A percentile compares a stretch with the other conserved stretches of the same genome.
Evolutionary conservation across 2,888 invertebrate genomes (phyloP).

Genomic region (Ornithoptera priamus): DNA sequence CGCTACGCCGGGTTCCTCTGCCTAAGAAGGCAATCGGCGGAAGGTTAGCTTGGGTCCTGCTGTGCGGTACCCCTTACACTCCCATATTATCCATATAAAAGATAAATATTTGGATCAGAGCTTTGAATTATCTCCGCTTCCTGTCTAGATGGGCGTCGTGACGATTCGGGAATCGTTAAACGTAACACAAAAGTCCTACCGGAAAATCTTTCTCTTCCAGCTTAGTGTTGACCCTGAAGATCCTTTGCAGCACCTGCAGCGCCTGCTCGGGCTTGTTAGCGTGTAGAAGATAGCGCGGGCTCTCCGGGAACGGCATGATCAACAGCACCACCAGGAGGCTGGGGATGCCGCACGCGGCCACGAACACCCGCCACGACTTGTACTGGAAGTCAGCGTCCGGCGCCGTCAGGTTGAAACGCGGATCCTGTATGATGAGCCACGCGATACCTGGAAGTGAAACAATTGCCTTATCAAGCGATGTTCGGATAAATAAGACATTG

Average conservation of each 20-base stretch:
- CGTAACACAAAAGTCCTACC: slow-evolving; percentile 52
- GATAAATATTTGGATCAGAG: too few relatives aligned
- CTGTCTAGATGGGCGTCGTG: too few relatives aligned
- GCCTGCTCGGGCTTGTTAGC: slow-evolving; percentile 75
- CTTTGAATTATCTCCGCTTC: too few relatives aligned
- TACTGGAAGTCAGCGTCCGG: slow-evolving; percentile 62
- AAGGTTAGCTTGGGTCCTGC: too few relatives aligned
- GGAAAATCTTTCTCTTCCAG: slow-evolving; percentile 73
- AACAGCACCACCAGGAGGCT: slow-evolving; percentile 75
- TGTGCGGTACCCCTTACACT: too few relatives aligned
- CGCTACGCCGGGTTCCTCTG: too few relatives aligned
- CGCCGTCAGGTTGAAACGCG: slow-evolving; percentile 57
- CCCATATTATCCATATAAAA: too few relatives aligned
- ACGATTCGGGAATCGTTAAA: not conserved
- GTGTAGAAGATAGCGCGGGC: slow-evolving; percentile 77
- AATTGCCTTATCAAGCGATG: not conserved
- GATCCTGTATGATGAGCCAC: slow-evolving; percentile 67
- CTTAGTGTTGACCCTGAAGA: slow-evolving; percentile 78
- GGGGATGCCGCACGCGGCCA: slow-evolving; percentile 81
- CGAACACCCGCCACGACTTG: slow-evolving; percentile 83
- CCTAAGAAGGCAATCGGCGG: too few relatives aligned
- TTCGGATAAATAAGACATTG: too few relatives aligned
- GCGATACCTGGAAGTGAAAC: slow-evolving; percentile 61
- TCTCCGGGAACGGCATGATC: slow-evolving; percentile 78
- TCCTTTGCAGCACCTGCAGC: slow-evolving; percentile 73